Base-by-base conservation (phyloP, 2,888 invertebrate genomes). In the Colletes collaris region DNA sequence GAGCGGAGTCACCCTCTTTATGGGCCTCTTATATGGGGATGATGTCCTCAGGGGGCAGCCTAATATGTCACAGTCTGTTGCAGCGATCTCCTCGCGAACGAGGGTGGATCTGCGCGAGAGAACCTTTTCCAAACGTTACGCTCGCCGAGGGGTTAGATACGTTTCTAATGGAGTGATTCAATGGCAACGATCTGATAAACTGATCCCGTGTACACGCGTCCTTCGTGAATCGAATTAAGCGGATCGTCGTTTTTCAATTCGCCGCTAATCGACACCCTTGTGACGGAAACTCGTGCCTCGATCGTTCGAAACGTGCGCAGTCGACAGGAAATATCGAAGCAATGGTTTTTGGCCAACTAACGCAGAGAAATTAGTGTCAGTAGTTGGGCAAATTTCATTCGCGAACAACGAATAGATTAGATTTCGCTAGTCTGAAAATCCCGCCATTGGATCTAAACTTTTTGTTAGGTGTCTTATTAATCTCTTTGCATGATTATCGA, bases 51-150 rank as follows among this genome's bases (percentile, higher is more conserved):
- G 90, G 90, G 92, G 92, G 90, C 89, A 89, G 91, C 89, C 90
- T 93, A 93, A 92, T 92, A 92, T 90, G 93, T 92, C 93, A 92
- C 92, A 93, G 93, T 93, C 92, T 90, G 92, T 91, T 92, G 92
- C 92, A 92, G 92, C 86, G 88, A 89, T 90, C 87, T 90, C 88
- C 90, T 86, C 79, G 87, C 74, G 79, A 76, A 79, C 80, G 85
- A 85, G 87, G 87, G 88, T 79, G 83, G 73, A 80, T 73, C 69
- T 67, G 69, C 58, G 65, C 71, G 60, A 63, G 69, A 55, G 77
- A 77, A 63, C 70, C 64, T 10, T 53, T 73, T 69, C 81, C 67
- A 62, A 76, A 83, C 8, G 83, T 86, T 80, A 73, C 78, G 76
- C 81, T 78, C 81, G 64, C 40, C 73, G 76, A 73, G 79, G 86